These are phyloP conservation scores for Phorcus lineatus DNA, from an alignment of 2,888 invertebrate genomes.

Conservation along the genomic window DNA sequence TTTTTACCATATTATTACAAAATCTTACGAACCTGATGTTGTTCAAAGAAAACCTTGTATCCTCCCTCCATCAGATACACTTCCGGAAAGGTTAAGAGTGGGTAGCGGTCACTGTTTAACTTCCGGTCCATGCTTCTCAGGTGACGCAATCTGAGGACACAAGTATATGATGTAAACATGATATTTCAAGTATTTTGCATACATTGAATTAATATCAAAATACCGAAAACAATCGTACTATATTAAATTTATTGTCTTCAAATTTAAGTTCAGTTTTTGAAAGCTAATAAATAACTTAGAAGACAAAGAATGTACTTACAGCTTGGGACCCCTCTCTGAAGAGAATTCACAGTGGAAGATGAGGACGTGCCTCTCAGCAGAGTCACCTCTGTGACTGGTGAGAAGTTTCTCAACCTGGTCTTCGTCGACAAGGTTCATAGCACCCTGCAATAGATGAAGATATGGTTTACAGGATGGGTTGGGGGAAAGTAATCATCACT, in stretches of 20 bases:
- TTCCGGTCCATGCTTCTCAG: slow-evolving; percentile 89
- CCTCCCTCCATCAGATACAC: slow-evolving; percentile 93
- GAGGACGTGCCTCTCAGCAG: slow-evolving; percentile 81
- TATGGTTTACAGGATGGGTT: too few relatives aligned
- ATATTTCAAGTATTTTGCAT: too few relatives aligned
- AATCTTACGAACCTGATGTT: slow-evolving; percentile 74
- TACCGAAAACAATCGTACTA: too few relatives aligned
- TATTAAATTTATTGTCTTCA: too few relatives aligned
- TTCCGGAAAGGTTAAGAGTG: slow-evolving; percentile 91
- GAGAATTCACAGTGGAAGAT: slow-evolving; percentile 99
- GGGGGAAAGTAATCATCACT: too few relatives aligned
- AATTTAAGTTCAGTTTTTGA: too few relatives aligned
- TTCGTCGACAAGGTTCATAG: neutral
- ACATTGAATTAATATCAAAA: too few relatives aligned
- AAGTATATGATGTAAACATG: too few relatives aligned
- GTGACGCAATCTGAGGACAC: slow-evolving; percentile 82
- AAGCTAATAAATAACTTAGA: too few relatives aligned
- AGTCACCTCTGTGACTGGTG: neutral
- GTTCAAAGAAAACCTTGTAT: slow-evolving; percentile 87
- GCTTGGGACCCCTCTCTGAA: slow-evolving; percentile 92
- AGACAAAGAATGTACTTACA: slow-evolving; percentile 80
- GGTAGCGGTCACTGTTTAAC: slow-evolving; percentile 87
- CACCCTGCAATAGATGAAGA: neutral
- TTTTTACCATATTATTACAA: too few relatives aligned
- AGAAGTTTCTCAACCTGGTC: neutral